Base-by-base conservation (phyloP, 2,113 vertebrate species). In the Pontoporia blainvillei region DNA sequence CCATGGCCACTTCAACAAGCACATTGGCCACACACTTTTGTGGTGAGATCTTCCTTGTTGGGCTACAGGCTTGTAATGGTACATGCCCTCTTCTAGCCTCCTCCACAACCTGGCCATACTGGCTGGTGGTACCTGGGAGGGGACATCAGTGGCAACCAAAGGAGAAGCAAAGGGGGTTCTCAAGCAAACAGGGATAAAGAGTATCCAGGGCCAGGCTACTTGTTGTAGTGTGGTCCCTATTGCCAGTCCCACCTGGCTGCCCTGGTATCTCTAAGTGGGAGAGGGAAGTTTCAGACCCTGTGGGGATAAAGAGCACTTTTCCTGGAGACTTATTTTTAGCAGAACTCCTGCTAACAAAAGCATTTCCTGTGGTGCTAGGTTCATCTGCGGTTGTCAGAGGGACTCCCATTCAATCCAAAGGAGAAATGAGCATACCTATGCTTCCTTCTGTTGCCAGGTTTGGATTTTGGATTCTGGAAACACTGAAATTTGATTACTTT, bases 51-150 rank as follows among this genome's bases (percentile, higher is more conserved):
- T n/a, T 61, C 18, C 27, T 79, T n/a, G 18, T 69, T n/a, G 18
- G 1, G 62, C 13, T 62, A 44, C 14, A n/a, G 17, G 69, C 6
- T 94, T 44, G 15, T 2, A 46, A 20, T 46, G 23, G 5, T 34
- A 34, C 46, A 23, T 36, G 15, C 9, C 21, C 10, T 0, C 6
- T 29, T n/a, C 67, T 3, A 67, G 9, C 25, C 15, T 46, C 76
- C 11, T 31, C 14, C 3, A 20, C 4, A 13, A 36, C 39, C 2
- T 5, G 8, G 15, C 11, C 34, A 82, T 46, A 72, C 27, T 3
- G 0, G 0, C 1, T 41, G 57, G n/a, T 17, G 1, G 4, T 13
- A 17, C 34, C 67, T 84, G 49, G 17, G 3, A 54, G 17, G 9
- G 39, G 41, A 11, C 11, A 86, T 4, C 21, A 62, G 3, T 27